Base-by-base conservation (phyloP, 23 tunicate species). In the Ascidia mentula region DNA sequence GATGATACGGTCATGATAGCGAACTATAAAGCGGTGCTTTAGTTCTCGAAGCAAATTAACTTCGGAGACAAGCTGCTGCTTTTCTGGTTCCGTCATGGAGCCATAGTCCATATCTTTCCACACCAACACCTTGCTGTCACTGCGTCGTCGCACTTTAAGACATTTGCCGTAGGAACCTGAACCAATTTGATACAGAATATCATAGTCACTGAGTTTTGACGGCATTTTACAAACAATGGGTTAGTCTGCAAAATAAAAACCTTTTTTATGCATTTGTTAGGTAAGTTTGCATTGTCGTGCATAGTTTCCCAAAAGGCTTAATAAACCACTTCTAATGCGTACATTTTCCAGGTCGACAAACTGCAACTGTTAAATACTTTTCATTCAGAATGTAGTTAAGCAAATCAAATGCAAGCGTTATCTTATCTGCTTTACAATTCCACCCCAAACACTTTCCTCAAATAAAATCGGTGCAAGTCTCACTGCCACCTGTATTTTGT, bases 71-170 rank as follows among this genome's bases (percentile, higher is more conserved):
- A 95, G 83, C 42, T 87, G 92, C 69, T 95, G 96, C 69, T 95
- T 95, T 75, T 95, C 99, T 18, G 78, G 72, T 76, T 93, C 98
- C 1, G 98, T 93, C 98, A 93, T 93, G 31, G 93, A 73, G 32
- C 98, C 98, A 81, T 93, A 93, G 69, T 93, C 93, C 98, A 93
- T 93, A 76, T 93, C 98, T 77, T 93, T 93, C 98, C 98, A 93
- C 4, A 93, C 98, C 36, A 93, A 73, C 0, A 87, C 38, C 74
- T 93, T 93, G 40, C 77, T 84, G 72, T 93, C 98, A 45, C 40
- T 81, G 77, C 72, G 84, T 72, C 98, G 76, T 72, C 88, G 74
- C 0, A 93, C 81, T 88, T 93, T 93, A 38, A 93, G 83, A 69
- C 98, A 93, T 81, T 93, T 93, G 22, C 98, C 98, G 80, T 93